A percentile compares a stretch with the other conserved stretches of the same genome.
Conservation (phyloP, 2,888 invertebrate species). For the Hirtodrosophila confusa region DNA sequence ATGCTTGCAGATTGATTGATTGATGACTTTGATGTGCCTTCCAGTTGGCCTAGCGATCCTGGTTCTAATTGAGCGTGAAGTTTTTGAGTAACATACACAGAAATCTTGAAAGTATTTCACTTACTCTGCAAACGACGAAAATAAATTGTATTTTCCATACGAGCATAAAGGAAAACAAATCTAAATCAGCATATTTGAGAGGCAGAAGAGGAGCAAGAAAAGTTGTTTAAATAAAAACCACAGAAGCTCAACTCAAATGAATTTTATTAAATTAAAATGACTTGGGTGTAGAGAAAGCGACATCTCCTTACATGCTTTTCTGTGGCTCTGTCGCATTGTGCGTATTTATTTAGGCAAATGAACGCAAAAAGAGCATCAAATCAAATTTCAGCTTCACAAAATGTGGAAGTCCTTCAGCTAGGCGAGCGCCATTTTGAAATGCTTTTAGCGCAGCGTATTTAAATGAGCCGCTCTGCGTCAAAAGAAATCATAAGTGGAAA, state of each 20-base stretch:
- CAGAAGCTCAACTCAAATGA: conserved; percentile 38
- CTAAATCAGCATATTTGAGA: conserved; percentile 1
- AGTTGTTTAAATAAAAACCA: conserved; percentile 26
- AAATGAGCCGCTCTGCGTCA: conserved; percentile 38
- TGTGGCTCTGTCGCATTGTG: conserved; percentile 2
- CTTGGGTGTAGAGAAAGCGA: conserved; percentile 12
- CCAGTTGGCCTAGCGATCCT: conserved; percentile 13
- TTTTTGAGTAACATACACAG: conserved; percentile 7
- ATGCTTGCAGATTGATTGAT: conserved; percentile 40
- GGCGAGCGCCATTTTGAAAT: conserved; percentile 20
- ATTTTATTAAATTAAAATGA: conserved; percentile 51
- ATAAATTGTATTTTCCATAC: conserved; percentile 1
- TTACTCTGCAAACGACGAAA: conserved; percentile 5
- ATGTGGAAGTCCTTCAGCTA: conserved; percentile 4
- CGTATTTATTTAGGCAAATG: conserved; percentile 54
- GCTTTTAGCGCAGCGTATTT: conserved; percentile 47
- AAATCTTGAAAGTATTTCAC: conserved; percentile 15
- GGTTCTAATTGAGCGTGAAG: conserved; percentile 56
- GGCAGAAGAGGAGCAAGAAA: neutral
- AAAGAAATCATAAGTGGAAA: conserved; percentile 52
- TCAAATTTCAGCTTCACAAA: conserved; percentile 45
- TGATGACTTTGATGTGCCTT: conserved; percentile 50
- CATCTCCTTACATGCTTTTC: conserved; percentile 29
- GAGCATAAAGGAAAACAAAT: neutral
- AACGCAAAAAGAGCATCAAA: conserved; percentile 42